Percentiles rank a stretch among this genome's conserved stretches.
phyloP scores from a whole-genome alignment of 2,797 vertebrate genomes.

The Cryptoprocta ferox region DNA sequence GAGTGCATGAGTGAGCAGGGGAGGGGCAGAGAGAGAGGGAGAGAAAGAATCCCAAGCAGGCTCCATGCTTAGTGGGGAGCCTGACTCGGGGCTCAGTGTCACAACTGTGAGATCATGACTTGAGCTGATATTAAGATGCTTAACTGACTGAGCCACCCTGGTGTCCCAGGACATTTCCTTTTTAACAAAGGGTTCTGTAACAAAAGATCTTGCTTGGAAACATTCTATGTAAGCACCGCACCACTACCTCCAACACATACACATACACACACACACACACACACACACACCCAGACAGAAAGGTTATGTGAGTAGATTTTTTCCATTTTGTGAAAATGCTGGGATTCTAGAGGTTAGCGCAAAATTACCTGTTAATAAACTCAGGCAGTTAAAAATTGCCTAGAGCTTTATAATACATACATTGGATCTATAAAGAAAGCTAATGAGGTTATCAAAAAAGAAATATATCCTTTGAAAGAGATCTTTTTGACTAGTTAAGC shows the following conservation, averaged over 20 bases:
- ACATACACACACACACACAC: too few relatives aligned
- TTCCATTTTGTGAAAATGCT: conserved; percentile 51
- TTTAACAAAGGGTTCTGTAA: background rate
- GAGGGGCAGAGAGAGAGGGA: too few relatives aligned
- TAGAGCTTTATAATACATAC: background rate
- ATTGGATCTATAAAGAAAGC: background rate
- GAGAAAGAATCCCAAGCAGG: too few relatives aligned
- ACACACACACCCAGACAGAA: background rate
- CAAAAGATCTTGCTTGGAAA: conserved; percentile 34
- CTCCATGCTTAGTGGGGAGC: too few relatives aligned
- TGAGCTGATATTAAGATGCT: too few relatives aligned
- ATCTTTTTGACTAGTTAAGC: conserved; percentile 30
- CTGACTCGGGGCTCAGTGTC: too few relatives aligned
- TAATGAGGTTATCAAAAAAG: conserved; percentile 40
- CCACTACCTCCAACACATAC: too few relatives aligned
- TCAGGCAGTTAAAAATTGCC: conserved; percentile 43
- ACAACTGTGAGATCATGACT: too few relatives aligned
- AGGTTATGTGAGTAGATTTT: background rate
- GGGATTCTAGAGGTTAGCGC: conserved; percentile 18
- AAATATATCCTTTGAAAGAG: conserved; percentile 48
- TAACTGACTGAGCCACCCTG: too few relatives aligned
- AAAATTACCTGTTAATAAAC: conserved; percentile 51
- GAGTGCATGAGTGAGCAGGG: too few relatives aligned
- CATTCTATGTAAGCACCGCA: background rate
- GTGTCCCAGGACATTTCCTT: background rate